A percentile compares a stretch with the other conserved stretches of the same genome.
phyloP scores from a whole-genome alignment of 64 coral and sea anemone genomes.

The Actinia equina region DNA sequence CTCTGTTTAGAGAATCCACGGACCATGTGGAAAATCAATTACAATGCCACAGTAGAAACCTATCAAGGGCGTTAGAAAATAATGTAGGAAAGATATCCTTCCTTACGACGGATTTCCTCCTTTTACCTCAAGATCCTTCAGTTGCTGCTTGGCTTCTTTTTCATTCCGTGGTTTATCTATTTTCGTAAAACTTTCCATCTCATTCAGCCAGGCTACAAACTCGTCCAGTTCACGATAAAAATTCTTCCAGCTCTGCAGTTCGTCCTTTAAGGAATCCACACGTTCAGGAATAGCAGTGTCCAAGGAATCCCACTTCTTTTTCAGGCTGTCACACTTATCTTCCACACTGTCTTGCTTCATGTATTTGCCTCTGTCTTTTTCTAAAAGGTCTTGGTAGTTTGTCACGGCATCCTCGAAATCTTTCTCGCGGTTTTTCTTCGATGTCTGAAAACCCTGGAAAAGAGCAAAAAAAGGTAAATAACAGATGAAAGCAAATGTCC shows the following conservation, averaged over 20 bases:
- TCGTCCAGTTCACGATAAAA: slow-evolving; percentile 69
- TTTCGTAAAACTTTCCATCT: slow-evolving; percentile 76
- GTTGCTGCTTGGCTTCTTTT: slow-evolving; percentile 64
- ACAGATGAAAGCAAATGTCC: background rate
- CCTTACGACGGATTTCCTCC: background rate
- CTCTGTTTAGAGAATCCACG: too few relatives aligned
- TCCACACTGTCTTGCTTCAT: slow-evolving; percentile 58
- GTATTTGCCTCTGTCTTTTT: slow-evolving; percentile 53
- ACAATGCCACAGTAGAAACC: too few relatives aligned
- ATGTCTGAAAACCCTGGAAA: slow-evolving; percentile 27
- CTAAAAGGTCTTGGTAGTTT: slow-evolving; percentile 56
- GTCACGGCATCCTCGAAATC: slow-evolving; percentile 66
- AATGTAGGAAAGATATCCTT: too few relatives aligned
- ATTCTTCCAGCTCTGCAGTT: slow-evolving; percentile 57
- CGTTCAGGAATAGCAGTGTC: slow-evolving; percentile 47
- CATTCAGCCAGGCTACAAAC: slow-evolving; percentile 73
- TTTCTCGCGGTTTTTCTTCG: slow-evolving; percentile 45
- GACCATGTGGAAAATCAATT: too few relatives aligned
- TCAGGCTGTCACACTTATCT: slow-evolving; percentile 63
- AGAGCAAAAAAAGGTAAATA: background rate
- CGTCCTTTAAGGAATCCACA: slow-evolving; percentile 59
- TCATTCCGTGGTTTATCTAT: slow-evolving; percentile 70
- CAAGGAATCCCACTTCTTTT: slow-evolving; percentile 70
- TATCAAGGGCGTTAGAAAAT: too few relatives aligned
- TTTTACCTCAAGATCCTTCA: slow-evolving; percentile 83